These are phyloP conservation scores for Rhyacophila evoluta DNA, from an alignment of 2,888 invertebrate genomes.

Conservation along the genomic window DNA sequence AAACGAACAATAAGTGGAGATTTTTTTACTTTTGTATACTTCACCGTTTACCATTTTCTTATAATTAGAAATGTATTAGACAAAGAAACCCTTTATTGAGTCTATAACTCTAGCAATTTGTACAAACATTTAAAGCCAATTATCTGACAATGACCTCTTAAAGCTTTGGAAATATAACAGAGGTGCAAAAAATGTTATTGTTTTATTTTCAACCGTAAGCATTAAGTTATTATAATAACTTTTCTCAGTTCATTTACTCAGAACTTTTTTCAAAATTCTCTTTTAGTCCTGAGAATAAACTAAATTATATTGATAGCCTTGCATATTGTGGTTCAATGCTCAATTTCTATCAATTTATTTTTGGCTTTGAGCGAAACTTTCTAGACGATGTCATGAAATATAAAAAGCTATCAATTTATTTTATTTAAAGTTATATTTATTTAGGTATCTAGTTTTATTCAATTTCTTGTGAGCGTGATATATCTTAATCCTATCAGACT, in stretches of 20 bases:
- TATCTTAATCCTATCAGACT: too few relatives aligned
- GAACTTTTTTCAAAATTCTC: not conserved
- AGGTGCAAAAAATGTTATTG: not conserved
- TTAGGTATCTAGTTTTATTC: too few relatives aligned
- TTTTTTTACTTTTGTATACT: too few relatives aligned
- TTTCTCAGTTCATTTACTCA: not conserved
- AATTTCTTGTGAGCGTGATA: too few relatives aligned
- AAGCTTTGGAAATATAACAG: not conserved
- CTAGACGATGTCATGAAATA: not conserved
- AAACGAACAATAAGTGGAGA: too few relatives aligned
- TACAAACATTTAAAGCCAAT: not conserved
- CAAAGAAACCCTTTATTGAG: not conserved
- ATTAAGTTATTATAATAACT: not conserved
- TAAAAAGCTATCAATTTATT: too few relatives aligned
- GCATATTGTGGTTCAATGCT: not conserved
- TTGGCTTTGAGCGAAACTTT: not conserved
- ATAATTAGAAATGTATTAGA: not conserved
- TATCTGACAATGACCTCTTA: not conserved
- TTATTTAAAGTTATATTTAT: too few relatives aligned
- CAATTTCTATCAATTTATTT: not conserved
- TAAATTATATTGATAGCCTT: not conserved
- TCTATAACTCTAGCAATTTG: not conserved
- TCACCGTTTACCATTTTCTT: too few relatives aligned
- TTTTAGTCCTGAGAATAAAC: not conserved
- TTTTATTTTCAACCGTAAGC: not conserved